A percentile compares a stretch with the other conserved stretches of the same genome.
These are phyloP conservation scores for Reinhardtius hippoglossoides DNA, from an alignment of 2,113 vertebrate genomes.

Conservation along the genomic window DNA sequence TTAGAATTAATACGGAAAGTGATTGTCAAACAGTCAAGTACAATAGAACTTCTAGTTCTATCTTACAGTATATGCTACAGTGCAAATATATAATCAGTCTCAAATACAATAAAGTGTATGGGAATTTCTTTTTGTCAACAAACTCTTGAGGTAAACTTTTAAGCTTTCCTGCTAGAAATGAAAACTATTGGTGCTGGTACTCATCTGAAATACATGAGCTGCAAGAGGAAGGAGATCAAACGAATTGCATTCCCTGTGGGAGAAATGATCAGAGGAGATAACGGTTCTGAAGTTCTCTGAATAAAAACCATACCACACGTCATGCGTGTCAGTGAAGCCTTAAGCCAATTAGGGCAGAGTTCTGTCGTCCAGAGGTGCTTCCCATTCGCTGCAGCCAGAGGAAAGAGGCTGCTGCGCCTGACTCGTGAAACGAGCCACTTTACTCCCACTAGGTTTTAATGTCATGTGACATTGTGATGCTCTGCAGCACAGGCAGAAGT, in stretches of 20 bases:
- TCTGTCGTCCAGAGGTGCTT: neutral
- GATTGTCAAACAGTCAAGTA: no score
- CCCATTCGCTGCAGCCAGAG: neutral
- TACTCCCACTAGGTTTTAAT: neutral
- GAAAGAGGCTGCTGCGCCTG: neutral
- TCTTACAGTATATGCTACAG: no score
- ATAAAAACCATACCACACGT: neutral
- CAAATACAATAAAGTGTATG: no score
- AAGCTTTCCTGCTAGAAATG: neutral
- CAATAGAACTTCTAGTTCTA: no score
- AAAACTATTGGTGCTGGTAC: neutral
- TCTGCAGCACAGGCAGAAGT: neutral
- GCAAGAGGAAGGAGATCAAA: neutral
- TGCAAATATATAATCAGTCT: no score
- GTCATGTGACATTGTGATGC: neutral
- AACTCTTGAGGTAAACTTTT: neutral
- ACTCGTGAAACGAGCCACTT: neutral
- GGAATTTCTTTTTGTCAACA: neutral
- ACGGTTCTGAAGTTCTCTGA: neutral
- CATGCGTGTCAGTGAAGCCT: neutral
- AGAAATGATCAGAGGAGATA: neutral
- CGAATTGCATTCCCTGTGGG: neutral
- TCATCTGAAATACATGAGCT: neutral
- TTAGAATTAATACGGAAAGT: no score
- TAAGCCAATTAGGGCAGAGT: neutral